Base-by-base conservation (phyloP, 2,888 invertebrate genomes). In the Rotaria socialis region DNA sequence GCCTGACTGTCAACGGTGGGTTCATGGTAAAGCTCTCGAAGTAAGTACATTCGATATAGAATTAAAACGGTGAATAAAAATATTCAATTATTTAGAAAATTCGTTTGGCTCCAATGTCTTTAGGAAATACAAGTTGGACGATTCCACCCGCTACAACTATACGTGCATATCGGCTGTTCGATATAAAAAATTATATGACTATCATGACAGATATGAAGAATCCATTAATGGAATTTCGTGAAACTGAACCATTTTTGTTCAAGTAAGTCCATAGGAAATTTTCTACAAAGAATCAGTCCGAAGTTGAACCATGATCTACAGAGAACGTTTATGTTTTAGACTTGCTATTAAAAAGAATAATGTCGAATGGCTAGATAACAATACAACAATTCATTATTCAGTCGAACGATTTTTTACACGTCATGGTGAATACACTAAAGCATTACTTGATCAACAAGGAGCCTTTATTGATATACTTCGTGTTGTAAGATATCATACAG, bases 161-260 rank as follows among this genome's bases (percentile, higher is more conserved):
- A 80, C 80, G 80, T 80, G 80, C 47, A 16, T 80, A 80, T 47
- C 80, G 80, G 11, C 47, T 80, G n/a, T 80, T 80, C 14, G 35
- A 80, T 80, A n/a, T 80, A 80, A 80, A 47, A n/a, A 80, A 80
- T 47, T 80, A 80, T 80, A 80, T 80, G 80, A n/a, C 22, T 80
- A 47, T 80, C 10, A 80, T 80, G 80, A 47, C 80, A n/a, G 19
- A n/a, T 80, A 24, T 47, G 35, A 47, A 47, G 5, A 80, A 11
- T 80, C 47, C 80, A 24, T 1, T 35, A 35, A n/a, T 80, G 24
- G 35, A 80, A 47, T 47, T 80, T 47, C 47, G 41, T 24, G 80
- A 80, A 80, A 80, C 80, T 6, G 11, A 47, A 3, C 80, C 80
- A 47, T 80, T 80, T 80, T 4, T n/a, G 8, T 80, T 47, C 5